Base-by-base conservation (phyloP, 2,888 invertebrate species). In the Melieria omissa region DNA sequence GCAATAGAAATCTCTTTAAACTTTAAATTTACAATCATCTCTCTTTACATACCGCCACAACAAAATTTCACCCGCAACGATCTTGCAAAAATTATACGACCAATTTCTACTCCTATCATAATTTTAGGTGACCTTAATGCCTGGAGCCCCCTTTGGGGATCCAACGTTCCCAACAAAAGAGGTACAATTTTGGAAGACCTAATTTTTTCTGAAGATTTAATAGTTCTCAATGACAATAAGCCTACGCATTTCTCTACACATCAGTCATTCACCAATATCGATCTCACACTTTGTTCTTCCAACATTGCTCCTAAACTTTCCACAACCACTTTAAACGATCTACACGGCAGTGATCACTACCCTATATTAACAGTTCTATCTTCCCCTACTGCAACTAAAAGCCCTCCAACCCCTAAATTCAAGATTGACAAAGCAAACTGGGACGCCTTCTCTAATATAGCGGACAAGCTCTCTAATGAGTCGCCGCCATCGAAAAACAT, bases 91-190 rank as follows among this genome's bases (percentile, higher is more conserved):
- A 68, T 61, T 41, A 6, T 69, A 41, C 49, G 4, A 9, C 64
- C 68, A 54, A 49, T 71, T 10, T 29, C 62, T 12, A 14, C 16
- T 57, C 52, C 63, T 14, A 6, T 65, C 8, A 65, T 69, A 9
- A 16, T 69, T 8, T 42, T 52, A n/a, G 66, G 71, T 9, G 63
- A 74, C 45, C 41, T 74, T 7, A 74, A 69, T 16, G 64, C 69
- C 41, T 74, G 70, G 72, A 74, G 60, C 52, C 45, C 45, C 6
- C 66, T 69, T 4, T 73, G 71, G 65, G 71, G 73, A 10, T 71
- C 65, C 0, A 4, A 57, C 10, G 7, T 8, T 45, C 47, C 65
- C 1, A 69, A 64, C 45, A 29, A 1, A 44, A 68, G 65, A 55
- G 58, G 58, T 42, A 42, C 64, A n/a, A 67, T 68, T 5, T 29